These are phyloP conservation scores for Caenorhabditis virilis DNA, from an alignment of 2,888 invertebrate genomes.

Conservation along the genomic window DNA sequence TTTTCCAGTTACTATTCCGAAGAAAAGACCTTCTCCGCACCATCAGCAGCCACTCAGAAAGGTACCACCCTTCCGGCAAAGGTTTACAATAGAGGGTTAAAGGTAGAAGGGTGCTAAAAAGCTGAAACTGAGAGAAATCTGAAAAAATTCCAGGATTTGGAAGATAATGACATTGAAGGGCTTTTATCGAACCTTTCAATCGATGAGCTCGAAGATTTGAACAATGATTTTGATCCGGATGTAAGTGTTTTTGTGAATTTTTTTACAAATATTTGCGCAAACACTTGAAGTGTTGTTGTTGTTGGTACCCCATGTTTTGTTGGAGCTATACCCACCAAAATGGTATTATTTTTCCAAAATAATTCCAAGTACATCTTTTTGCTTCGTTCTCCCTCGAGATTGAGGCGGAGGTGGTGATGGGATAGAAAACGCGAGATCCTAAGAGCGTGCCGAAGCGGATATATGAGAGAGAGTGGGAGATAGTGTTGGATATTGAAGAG, in stretches of 20 bases:
- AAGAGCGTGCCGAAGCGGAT: no score
- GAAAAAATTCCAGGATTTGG: conserved; percentile 58
- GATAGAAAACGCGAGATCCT: no score
- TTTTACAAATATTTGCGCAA: no score
- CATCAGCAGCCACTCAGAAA: conserved; percentile 40
- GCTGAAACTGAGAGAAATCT: conserved; percentile 11
- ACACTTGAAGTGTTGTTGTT: no score
- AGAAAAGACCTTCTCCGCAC: conserved; percentile 60
- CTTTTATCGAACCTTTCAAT: conserved; percentile 87
- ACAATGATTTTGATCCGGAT: conserved; percentile 99
- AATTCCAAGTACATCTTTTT: no score
- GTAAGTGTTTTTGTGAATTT: conserved; percentile 74
- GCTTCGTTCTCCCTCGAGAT: no score
- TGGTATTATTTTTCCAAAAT: no score
- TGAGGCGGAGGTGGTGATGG: no score
- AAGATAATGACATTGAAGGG: conserved; percentile 82
- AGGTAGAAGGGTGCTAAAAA: conserved; percentile 50
- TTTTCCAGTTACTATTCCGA: conserved; percentile 62
- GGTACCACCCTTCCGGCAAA: conserved; percentile 40
- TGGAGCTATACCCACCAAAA: no score
- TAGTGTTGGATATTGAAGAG: no score
- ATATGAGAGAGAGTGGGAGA: no score
- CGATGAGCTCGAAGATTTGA: conserved; percentile 93
- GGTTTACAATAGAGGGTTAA: conserved; percentile 57
- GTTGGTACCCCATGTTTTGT: no score